A percentile compares a stretch with the other conserved stretches of the same genome.
These are phyloP conservation scores for Ammodytes dubius DNA, from an alignment of 2,113 vertebrate species.

Conservation along the genomic window DNA sequence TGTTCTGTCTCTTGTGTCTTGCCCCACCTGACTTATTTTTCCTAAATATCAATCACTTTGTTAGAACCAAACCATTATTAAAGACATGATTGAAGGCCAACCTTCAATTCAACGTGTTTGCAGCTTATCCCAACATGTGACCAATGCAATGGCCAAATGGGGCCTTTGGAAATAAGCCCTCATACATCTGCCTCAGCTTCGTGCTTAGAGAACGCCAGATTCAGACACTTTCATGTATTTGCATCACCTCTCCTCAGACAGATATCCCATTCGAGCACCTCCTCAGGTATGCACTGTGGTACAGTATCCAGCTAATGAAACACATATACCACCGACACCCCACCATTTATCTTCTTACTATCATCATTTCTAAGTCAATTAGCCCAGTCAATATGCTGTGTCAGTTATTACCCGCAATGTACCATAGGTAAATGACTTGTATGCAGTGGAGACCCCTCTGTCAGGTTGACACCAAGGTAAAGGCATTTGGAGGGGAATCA, in stretches of 20 bases:
- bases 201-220: background rate
- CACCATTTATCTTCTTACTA: conserved; percentile 54
- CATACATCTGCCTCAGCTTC: background rate
- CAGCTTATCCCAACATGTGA: conserved; percentile 9
- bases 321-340: conserved; percentile 40
- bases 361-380: conserved; percentile 71
- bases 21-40: background rate
- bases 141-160: background rate
- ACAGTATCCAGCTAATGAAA: conserved; percentile 59
- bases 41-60: background rate
- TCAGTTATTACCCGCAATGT: conserved; percentile 67
- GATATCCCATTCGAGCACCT: conserved; percentile 48
- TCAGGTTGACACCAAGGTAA: conserved; percentile 41
- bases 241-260: conserved; percentile 45
- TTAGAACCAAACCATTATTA: background rate
- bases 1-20: background rate
- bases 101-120: conserved; percentile 8
- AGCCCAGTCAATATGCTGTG: conserved; percentile 65
- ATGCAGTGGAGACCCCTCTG: conserved; percentile 21
- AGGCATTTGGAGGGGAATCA: conserved; percentile 23
- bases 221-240: conserved; percentile 55
- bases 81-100: background rate
- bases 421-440: conserved; percentile 53
- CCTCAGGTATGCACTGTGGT: conserved; percentile 42
- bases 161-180: conserved; percentile 14